phyloP scores from a whole-genome alignment of 2,113 vertebrate species.

The Phaethon lepturus region DNA sequence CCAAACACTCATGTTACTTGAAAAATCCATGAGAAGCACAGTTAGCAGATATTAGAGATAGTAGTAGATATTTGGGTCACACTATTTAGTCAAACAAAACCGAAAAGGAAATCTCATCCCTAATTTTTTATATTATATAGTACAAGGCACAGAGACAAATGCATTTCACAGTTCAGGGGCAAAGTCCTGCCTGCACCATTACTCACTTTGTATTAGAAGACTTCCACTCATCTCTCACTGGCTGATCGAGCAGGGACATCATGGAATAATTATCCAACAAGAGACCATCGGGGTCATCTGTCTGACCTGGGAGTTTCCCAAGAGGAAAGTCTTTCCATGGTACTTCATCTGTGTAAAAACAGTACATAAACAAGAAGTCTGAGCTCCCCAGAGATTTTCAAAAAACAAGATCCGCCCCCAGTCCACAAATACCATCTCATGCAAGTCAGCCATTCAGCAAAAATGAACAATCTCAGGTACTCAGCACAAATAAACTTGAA shows the following conservation, averaged over 20 bases:
- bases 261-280: slow-evolving; percentile 86
- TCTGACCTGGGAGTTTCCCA: slow-evolving; percentile 90
- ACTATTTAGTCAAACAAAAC: background rate
- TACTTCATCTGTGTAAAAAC: slow-evolving; percentile 77
- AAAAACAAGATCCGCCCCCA: background rate
- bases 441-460: background rate
- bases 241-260: slow-evolving; percentile 90
- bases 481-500: background rate
- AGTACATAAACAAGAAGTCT: background rate
- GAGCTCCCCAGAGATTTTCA: background rate
- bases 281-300: slow-evolving; percentile 88
- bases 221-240: slow-evolving; percentile 68
- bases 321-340: slow-evolving; percentile 87
- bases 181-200: background rate
- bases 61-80: background rate
- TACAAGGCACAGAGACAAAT: background rate
- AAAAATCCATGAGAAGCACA: background rate
- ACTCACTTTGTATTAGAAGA: slow-evolving; percentile 54
- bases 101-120: background rate
- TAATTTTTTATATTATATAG: background rate
- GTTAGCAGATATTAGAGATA: background rate
- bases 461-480: background rate
- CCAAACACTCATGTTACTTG: background rate
- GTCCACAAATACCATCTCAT: background rate
- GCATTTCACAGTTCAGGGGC: background rate